These are phyloP conservation scores for Catamblyrhynchus diadema DNA, from an alignment of 2,797 vertebrate genomes.

Conservation along the genomic window DNA sequence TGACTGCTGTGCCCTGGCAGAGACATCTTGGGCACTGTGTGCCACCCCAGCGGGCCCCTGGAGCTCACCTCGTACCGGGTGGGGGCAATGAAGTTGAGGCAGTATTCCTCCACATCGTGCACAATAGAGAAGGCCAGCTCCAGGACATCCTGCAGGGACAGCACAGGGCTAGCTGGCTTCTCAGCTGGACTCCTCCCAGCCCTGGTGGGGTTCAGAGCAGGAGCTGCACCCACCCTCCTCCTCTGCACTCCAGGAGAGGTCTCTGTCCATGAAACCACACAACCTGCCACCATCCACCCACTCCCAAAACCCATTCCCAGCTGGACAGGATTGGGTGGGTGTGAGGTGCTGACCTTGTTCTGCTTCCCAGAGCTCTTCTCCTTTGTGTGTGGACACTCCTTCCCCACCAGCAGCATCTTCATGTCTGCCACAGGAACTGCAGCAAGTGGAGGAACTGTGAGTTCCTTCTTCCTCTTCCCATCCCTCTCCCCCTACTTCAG, in stretches of 20 bases:
- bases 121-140: constrained; percentile 92
- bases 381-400: constrained; percentile 93
- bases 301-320: not conserved
- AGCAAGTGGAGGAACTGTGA: not conserved
- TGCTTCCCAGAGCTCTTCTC: constrained; percentile 92
- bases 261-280: not conserved
- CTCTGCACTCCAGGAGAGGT: not conserved
- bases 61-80: constrained; percentile 88
- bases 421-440: constrained; percentile 92
- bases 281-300: not conserved
- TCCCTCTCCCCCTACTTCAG: not conserved
- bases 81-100: constrained; percentile 92
- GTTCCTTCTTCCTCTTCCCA: not conserved
- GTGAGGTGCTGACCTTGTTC: constrained; percentile 83
- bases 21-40: rapidly evolving
- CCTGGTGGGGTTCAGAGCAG: rapidly evolving
- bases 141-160: constrained; percentile 82
- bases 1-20: not conserved
- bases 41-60: not conserved
- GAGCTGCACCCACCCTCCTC: not conserved
- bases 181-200: not conserved
- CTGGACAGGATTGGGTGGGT: rapidly evolving
- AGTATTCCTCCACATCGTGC: constrained; percentile 89
- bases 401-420: constrained; percentile 88
- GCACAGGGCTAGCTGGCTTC: not conserved